These are phyloP conservation scores for Varecia variegata DNA, from an alignment of 2,797 vertebrate genomes.

Conservation along the genomic window DNA sequence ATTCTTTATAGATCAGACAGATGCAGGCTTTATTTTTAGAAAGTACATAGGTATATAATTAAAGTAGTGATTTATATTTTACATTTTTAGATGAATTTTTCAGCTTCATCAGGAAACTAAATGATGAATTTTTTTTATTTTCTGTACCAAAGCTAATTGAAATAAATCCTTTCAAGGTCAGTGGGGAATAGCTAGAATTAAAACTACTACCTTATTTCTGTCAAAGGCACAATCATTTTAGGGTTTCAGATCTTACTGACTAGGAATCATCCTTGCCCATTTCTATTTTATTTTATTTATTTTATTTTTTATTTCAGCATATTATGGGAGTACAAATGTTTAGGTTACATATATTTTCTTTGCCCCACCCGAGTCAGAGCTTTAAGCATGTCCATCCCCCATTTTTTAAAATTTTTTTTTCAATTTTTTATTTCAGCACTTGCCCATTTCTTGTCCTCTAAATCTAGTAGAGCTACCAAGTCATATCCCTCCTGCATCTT, in stretches of 20 bases:
- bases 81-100: conserved; percentile 57
- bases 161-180: conserved; percentile 5
- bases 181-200: conserved; percentile 4
- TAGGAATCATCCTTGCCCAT: not conserved
- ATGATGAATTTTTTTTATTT: conserved; percentile 47
- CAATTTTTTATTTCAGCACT: not conserved
- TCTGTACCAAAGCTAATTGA: conserved; percentile 50
- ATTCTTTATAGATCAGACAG: conserved; percentile 12
- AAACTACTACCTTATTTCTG: not conserved
- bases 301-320: too few species aligned
- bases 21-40: conserved; percentile 56
- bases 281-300: not conserved
- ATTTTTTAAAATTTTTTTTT: too few species aligned
- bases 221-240: conserved; percentile 39
- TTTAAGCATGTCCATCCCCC: too few species aligned
- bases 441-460: not conserved
- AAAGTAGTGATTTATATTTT: conserved; percentile 49
- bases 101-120: conserved; percentile 39
- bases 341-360: too few species aligned
- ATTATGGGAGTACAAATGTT: too few species aligned
- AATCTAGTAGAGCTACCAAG: not conserved
- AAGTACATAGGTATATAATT: conserved; percentile 18
- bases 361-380: too few species aligned
- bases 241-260: conserved; percentile 9
- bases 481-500: not conserved